A percentile compares a stretch with the other conserved stretches of the same genome.
Conservation (phyloP, 2,888 invertebrate genomes). For the Siphonodentalium dalli region DNA sequence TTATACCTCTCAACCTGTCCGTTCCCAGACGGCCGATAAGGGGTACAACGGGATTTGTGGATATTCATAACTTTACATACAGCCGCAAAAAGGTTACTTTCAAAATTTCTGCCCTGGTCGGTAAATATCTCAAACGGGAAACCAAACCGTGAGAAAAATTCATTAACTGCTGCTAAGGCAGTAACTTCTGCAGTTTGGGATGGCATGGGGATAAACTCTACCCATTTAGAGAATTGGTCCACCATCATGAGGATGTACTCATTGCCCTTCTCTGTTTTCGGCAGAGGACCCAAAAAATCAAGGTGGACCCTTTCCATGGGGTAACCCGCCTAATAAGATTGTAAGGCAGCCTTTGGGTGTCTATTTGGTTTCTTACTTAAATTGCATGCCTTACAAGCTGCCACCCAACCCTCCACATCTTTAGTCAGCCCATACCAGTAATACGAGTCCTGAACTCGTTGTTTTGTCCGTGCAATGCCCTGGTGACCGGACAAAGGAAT, state of each 20-base stretch:
- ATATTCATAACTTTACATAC: conserved; percentile 7
- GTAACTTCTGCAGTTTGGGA: too few relatives aligned
- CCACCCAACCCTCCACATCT: too few relatives aligned
- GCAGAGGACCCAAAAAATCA: conserved; percentile 17
- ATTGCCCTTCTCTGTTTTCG: conserved; percentile 9
- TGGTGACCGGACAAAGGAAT: conserved; percentile 9
- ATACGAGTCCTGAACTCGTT: conserved; percentile 2
- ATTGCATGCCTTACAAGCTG: not conserved
- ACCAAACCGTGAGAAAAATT: conserved; percentile 13
- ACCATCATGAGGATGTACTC: conserved; percentile 17
- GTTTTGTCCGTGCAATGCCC: conserved; percentile 5
- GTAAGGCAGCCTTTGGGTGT: not conserved
- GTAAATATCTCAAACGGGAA: conserved; percentile 6
- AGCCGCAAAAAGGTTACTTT: conserved; percentile 4
- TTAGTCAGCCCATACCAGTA: not conserved
- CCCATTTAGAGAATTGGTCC: conserved; percentile 11
- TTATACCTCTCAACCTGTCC: conserved; percentile 12
- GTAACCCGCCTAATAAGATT: conserved; percentile 81
- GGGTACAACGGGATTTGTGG: conserved; percentile 12
- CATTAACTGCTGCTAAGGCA: conserved; percentile 2
- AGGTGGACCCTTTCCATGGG: conserved; percentile 20
- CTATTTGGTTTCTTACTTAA: not conserved
- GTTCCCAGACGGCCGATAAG: conserved; percentile 12
- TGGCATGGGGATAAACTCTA: not conserved
- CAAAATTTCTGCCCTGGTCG: conserved; percentile 18